Conservation (phyloP, 2,797 vertebrate species). For the Halcyon chelicuti region DNA sequence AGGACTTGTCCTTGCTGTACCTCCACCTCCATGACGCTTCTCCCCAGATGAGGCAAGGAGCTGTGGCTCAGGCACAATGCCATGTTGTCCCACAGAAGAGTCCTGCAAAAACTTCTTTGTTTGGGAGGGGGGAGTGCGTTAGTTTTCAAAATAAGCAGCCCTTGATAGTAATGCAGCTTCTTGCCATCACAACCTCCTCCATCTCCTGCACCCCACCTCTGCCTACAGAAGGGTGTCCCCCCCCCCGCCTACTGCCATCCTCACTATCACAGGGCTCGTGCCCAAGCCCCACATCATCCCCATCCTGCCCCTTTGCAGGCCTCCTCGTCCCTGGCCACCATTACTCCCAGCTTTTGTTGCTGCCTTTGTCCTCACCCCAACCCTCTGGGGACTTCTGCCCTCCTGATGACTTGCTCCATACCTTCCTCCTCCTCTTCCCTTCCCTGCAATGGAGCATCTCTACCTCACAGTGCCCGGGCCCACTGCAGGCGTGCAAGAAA, state of each 20-base stretch:
- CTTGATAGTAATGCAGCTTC: neutral
- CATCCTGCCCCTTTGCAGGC: neutral
- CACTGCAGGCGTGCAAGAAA: fast-evolving
- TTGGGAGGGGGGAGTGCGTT: neutral
- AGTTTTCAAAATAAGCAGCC: neutral
- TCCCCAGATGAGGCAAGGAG: neutral
- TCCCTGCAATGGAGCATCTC: fast-evolving
- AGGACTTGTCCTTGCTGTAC: neutral
- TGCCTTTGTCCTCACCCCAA: neutral
- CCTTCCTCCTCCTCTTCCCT: neutral
- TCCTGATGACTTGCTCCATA: neutral
- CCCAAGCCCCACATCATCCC: neutral
- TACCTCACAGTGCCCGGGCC: fast-evolving
- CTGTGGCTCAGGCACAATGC: fast-evolving
- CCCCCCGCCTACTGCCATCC: fast-evolving
- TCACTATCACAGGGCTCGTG: fast-evolving
- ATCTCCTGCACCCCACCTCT: neutral
- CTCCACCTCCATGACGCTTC: neutral
- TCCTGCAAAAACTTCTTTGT: fast-evolving
- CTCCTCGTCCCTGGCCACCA: neutral
- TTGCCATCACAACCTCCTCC: neutral
- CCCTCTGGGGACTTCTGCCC: neutral
- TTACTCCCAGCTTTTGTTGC: neutral
- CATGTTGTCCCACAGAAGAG: neutral
- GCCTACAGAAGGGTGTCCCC: neutral